Evolutionary conservation across 1,140 invertebrate species (phyloP).

Genomic region (Diuraphis noxia): DNA sequence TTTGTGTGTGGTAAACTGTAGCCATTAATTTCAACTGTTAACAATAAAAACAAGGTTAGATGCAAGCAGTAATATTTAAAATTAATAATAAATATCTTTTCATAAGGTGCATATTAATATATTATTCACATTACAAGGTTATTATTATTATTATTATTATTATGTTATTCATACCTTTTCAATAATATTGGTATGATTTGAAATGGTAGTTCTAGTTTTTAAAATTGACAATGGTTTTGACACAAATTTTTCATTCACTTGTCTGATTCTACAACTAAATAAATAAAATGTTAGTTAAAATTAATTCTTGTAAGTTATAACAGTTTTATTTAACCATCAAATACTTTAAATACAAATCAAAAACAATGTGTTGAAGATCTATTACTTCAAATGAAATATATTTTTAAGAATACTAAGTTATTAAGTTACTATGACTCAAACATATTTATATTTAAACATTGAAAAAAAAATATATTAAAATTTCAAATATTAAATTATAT

Average conservation of each 20-base stretch:
- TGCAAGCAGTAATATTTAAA: neutral
- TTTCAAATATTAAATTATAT: too few relatives aligned
- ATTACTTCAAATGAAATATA: neutral
- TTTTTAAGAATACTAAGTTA: neutral
- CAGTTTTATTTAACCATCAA: neutral
- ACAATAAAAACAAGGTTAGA: neutral
- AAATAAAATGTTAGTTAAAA: neutral
- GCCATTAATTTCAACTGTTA: constrained; percentile 84
- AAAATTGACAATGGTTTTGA: constrained; percentile 29
- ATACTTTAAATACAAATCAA: neutral
- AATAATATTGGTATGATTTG: constrained; percentile 22
- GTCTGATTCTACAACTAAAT: constrained; percentile 33
- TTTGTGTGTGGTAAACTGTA: constrained; percentile 96
- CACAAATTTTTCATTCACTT: constrained; percentile 31
- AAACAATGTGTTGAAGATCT: neutral
- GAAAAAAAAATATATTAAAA: too few relatives aligned
- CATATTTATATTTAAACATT: neutral
- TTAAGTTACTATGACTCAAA: neutral
- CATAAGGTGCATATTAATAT: too few relatives aligned
- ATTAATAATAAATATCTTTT: neutral
- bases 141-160: constrained; percentile 13
- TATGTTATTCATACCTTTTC: constrained; percentile 34
- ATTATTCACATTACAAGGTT: neutral
- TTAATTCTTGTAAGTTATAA: neutral
- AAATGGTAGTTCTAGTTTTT: constrained; percentile 36